phyloP scores from a whole-genome alignment of 2,888 invertebrate species.

The Diarsia rubi region DNA sequence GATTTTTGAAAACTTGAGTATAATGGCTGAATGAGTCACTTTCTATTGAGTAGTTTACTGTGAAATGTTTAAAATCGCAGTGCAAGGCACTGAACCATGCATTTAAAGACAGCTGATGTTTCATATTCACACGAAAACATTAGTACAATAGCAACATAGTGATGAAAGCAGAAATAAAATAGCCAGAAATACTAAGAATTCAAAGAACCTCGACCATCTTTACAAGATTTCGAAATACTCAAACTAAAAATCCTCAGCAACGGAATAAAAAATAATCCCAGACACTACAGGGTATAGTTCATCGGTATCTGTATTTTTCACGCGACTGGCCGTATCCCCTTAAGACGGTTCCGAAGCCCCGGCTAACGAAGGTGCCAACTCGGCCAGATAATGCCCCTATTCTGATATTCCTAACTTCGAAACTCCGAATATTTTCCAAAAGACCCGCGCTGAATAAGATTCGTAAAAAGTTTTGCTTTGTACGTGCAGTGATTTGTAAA shows the following conservation, averaged over 20 bases:
- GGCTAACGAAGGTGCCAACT: constrained; percentile 74
- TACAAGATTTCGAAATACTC: neutral
- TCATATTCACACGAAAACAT: neutral
- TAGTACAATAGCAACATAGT: neutral
- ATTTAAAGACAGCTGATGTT: neutral
- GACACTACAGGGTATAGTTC: constrained; percentile 62
- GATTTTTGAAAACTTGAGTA: constrained; percentile 54
- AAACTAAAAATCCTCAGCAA: constrained; percentile 15
- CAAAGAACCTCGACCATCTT: neutral
- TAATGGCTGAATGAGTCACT: constrained; percentile 24
- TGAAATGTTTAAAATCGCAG: constrained; percentile 1
- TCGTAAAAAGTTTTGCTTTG: constrained; percentile 59
- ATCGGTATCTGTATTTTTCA: constrained; percentile 77
- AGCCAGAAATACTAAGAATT: neutral
- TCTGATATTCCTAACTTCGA: constrained; percentile 68
- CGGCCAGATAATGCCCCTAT: constrained; percentile 71
- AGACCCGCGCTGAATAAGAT: constrained; percentile 57
- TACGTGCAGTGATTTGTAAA: constrained; percentile 61
- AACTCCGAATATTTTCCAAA: constrained; percentile 60
- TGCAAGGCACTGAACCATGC: neutral
- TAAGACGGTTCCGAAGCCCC: constrained; percentile 58
- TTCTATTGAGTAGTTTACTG: constrained; percentile 21
- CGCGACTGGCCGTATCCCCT: constrained; percentile 67
- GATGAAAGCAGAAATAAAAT: neutral
- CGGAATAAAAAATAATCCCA: constrained; percentile 41